These are phyloP conservation scores for Cygnus olor DNA, from an alignment of 2,797 vertebrate species.

Conservation along the genomic window DNA sequence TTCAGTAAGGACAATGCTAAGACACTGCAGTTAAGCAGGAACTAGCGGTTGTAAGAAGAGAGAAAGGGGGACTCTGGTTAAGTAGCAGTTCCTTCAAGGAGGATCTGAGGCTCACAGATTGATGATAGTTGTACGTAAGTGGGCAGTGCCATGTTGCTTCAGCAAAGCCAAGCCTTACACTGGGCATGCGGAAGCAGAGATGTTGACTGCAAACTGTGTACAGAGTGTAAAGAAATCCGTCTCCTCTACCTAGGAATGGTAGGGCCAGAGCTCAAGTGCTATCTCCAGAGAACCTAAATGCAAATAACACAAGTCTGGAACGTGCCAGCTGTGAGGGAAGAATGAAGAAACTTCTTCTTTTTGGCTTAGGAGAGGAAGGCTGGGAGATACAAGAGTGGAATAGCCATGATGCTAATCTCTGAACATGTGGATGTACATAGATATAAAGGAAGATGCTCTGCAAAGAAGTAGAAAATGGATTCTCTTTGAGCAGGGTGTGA, in stretches of 20 bases:
- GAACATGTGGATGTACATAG: not conserved
- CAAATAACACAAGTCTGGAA: not conserved
- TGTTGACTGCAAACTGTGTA: not conserved
- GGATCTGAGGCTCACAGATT: not conserved
- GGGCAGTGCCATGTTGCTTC: not conserved
- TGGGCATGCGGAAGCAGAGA: not conserved
- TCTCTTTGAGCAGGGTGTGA: not conserved
- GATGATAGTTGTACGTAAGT: rapidly evolving
- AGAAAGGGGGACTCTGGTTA: not conserved
- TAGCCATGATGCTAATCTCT: rapidly evolving
- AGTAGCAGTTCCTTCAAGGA: not conserved
- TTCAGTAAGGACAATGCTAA: not conserved
- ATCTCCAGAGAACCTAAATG: not conserved
- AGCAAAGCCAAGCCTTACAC: not conserved
- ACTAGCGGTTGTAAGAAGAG: not conserved
- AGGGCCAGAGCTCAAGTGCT: not conserved
- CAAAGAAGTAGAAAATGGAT: not conserved
- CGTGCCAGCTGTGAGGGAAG: not conserved
- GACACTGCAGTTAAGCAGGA: not conserved
- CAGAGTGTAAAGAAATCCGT: not conserved
- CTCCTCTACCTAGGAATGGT: not conserved
- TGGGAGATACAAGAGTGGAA: not conserved
- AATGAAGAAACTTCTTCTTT: not conserved
- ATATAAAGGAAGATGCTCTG: not conserved
- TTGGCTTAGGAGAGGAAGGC: not conserved